These are phyloP conservation scores for Halichoeres trimaculatus DNA, from an alignment of 2,113 vertebrate genomes.

Conservation along the genomic window DNA sequence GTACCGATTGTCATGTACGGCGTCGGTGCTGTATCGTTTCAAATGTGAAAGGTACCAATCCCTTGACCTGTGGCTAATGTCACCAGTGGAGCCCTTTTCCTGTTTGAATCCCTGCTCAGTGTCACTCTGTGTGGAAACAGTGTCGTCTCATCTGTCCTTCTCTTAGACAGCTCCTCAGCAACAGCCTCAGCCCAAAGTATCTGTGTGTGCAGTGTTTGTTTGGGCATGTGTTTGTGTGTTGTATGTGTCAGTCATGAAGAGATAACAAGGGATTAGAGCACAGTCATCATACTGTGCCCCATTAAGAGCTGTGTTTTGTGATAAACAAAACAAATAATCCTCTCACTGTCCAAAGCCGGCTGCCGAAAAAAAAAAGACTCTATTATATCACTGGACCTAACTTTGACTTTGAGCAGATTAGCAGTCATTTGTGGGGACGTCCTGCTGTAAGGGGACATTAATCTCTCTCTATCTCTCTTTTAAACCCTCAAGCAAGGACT, in stretches of 20 bases:
- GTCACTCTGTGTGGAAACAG: constrained; percentile 4
- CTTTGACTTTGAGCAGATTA: constrained; percentile 40
- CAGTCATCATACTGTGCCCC: constrained; percentile 31
- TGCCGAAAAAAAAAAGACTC: constrained; percentile 3
- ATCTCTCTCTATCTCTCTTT: constrained; percentile 23
- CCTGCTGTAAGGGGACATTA: constrained; percentile 7
- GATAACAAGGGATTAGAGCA: constrained; percentile 69
- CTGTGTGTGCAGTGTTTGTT: constrained; percentile 15
- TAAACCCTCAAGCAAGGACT: neutral
- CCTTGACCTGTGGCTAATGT: constrained; percentile 51
- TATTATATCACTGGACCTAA: constrained; percentile 6
- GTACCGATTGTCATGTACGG: too few species aligned
- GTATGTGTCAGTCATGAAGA: constrained; percentile 45
- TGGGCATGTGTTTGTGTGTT: constrained; percentile 26
- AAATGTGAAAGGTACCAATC: too few species aligned
- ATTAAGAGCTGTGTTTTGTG: constrained; percentile 49
- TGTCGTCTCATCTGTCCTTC: constrained; percentile 9
- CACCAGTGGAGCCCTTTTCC: constrained; percentile 23
- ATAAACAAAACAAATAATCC: constrained; percentile 65
- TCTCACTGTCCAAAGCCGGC: constrained; percentile 36
- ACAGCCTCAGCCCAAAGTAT: constrained; percentile 14
- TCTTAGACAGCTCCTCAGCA: constrained; percentile 1
- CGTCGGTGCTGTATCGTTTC: too few species aligned
- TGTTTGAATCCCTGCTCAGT: constrained; percentile 36
- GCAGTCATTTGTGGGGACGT: constrained; percentile 14